Evolutionary conservation across 1,140 invertebrate species (phyloP), one percentile per base, ranked within the genome.

Genomic region (Drosophila eugracilis): DNA sequence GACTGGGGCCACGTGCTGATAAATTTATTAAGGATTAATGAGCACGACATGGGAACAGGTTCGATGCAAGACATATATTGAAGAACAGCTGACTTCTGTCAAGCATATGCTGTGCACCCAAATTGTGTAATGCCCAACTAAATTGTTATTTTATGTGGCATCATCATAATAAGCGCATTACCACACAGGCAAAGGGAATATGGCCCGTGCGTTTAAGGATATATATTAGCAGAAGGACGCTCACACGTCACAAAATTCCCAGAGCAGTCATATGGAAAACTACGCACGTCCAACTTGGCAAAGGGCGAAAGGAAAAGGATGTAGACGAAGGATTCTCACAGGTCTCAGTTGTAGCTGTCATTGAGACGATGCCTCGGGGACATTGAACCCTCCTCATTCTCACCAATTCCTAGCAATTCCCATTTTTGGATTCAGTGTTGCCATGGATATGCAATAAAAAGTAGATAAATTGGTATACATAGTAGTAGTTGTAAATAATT

Each of bases 81-180:
- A 48, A 36, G 42, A 80, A 60, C 71, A 78, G 65, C 69, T 77
- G 78, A 88, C 74, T 65, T 26, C 50, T 45, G 63, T 22, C 54
- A 32, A 55, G 63, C 83, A 86, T 81, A 83, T 76, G 72, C 72
- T 34, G 19, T 54, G 57, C 48, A 52, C 48, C 62, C 57, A 72
- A 81, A 81, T 72, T 86, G 79, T 62, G 83, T 88, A 88, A 88
- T 88, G 78, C 78, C 80, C 75, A 49, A 81, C 58, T 88, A 88
- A 88, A 88, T 88, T 88, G 83, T 88, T 88, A 88, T 88, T 88
- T 88, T 88, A 88, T 88, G 83, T 88, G 83, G 70, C 78, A 88
- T 75, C 78, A 88, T 75, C 78, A 86, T 88, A 88, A 88, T 88
- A 88, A 88, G 83, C 83, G 84, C 71, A 88, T 88, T 88, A 88